Evolutionary conservation across 2,888 invertebrate genomes (phyloP).

Genomic region (Parochlus steinenii): DNA sequence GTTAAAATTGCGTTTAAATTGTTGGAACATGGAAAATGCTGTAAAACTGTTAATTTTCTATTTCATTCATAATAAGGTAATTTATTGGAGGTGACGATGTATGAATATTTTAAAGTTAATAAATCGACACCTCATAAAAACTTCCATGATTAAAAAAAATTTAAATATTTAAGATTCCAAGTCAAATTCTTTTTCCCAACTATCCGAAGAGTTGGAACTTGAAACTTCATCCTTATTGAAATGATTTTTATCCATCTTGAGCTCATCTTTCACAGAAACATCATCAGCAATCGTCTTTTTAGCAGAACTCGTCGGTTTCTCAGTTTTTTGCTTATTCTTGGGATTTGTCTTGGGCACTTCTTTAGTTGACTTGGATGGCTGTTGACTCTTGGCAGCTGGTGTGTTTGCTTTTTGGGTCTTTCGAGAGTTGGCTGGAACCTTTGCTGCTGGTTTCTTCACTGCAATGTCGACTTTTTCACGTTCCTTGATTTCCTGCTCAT

Average conservation of each 20-base stretch:
- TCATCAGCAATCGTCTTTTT: slow-evolving; percentile 15
- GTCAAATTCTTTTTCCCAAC: slow-evolving; percentile 46
- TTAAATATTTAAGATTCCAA: too few relatives aligned
- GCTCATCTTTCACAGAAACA: slow-evolving; percentile 14
- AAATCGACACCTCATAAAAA: too few relatives aligned
- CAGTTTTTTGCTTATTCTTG: slow-evolving; percentile 12
- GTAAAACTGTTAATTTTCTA: too few relatives aligned
- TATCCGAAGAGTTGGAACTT: slow-evolving; percentile 26
- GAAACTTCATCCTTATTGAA: slow-evolving; percentile 16
- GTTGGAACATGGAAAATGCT: too few relatives aligned
- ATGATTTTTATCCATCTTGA: slow-evolving; percentile 17
- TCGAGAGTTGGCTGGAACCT: background rate
- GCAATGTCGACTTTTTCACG: slow-evolving; percentile 14
- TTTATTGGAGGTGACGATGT: too few relatives aligned
- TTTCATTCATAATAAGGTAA: too few relatives aligned
- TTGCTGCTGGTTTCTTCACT: slow-evolving; percentile 8
- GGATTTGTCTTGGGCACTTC: slow-evolving; percentile 17
- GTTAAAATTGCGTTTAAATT: too few relatives aligned
- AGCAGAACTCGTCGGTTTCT: slow-evolving; percentile 10
- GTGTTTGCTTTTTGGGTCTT: background rate
- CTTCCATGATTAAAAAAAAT: too few relatives aligned
- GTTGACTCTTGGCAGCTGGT: slow-evolving; percentile 3
- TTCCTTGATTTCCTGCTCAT: slow-evolving; percentile 41
- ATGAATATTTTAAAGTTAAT: too few relatives aligned
- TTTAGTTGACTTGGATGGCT: slow-evolving; percentile 16